Evolutionary conservation across 2,797 vertebrate species (phyloP), one percentile per base, ranked within the genome.

Genomic region (Gadopsis marmoratus): DNA sequence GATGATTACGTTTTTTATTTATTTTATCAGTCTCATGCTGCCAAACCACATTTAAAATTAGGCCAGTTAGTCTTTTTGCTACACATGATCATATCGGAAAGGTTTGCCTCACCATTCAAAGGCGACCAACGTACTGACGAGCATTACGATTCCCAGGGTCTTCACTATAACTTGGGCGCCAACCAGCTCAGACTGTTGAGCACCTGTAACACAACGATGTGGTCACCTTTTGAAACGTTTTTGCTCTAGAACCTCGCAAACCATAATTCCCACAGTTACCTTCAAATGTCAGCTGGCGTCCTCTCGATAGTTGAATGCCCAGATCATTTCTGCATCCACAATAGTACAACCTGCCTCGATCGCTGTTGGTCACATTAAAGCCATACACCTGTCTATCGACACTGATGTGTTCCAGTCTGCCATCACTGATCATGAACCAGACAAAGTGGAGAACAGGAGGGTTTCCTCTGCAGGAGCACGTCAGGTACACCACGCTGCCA

Each of bases 71-170:
- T 21, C 8, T n/a, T 8, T 14, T 41, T 3, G 5, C 8, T 43
- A 17, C n/a, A 6, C 41, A 29, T 26, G 1, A 69, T 8, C 9
- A 54, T 7, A 31, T 50, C 3, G 10, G 29, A 56, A 59, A 26
- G 13, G 43, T 35, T 17, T 4, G 2, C 21, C 79, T 82, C 76
- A 86, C 80, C 79, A 80, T 58, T 77, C 59, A 62, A 82, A 53
- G 55, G 77, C 21, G 69, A 76, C 12, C 55, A 82, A 7, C 1
- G 35, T 17, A n/a, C 48, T 33, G 59, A 62, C 16, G 2, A 83
- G 70, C 43, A 63, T 39, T 2, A 55, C 4, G 10, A 65, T 48
- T 33, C 43, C 69, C 35, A 79, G 19, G 14, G 5, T 64, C 50
- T 58, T 76, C 29, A 64, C 4, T 26, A 50, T 5, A 31, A 23